Evolutionary conservation across 30 jellyfish, hydroid and myxozoan species (phyloP).

Genomic region (Pelagia noctiluca): DNA sequence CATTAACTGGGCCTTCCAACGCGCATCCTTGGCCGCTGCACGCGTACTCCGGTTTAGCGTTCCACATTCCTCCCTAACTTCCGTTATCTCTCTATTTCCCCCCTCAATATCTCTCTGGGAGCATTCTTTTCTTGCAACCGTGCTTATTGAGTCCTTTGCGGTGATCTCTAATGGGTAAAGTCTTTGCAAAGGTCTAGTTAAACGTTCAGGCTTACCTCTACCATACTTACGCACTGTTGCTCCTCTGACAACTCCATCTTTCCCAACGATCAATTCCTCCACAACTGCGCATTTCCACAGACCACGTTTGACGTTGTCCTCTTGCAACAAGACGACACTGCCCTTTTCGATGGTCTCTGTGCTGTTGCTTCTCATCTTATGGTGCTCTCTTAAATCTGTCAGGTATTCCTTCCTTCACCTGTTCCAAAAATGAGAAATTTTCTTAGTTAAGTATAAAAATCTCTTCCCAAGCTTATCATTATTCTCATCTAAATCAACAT

Average conservation of each 20-base stretch:
- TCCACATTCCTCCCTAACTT: too few species aligned
- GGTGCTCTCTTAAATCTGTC: conserved; percentile 21
- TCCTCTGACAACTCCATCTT: conserved; percentile 28
- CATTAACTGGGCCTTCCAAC: too few species aligned
- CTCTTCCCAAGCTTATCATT: not conserved
- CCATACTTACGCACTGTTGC: too few species aligned
- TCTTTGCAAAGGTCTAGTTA: conserved; percentile 7
- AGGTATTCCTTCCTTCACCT: conserved; percentile 24
- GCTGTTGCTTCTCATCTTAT: not conserved
- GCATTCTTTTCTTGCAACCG: too few species aligned
- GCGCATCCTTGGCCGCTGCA: too few species aligned
- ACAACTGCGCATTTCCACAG: conserved; percentile 17
- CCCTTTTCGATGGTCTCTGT: not conserved
- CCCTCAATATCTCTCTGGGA: too few species aligned
- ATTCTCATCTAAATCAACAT: not conserved
- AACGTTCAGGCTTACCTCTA: conserved; percentile 20
- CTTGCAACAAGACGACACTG: conserved; percentile 12
- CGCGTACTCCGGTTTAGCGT: too few species aligned
- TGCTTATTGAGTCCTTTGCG: not conserved
- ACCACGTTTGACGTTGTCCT: conserved; percentile 9
- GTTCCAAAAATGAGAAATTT: too few species aligned
- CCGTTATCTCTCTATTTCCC: too few species aligned
- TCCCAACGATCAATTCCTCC: not conserved
- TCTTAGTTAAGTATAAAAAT: conserved; percentile 13
- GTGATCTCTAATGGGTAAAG: conserved; percentile 22